Conservation (phyloP, 2,888 invertebrate species). For the Rhingia campestris region DNA sequence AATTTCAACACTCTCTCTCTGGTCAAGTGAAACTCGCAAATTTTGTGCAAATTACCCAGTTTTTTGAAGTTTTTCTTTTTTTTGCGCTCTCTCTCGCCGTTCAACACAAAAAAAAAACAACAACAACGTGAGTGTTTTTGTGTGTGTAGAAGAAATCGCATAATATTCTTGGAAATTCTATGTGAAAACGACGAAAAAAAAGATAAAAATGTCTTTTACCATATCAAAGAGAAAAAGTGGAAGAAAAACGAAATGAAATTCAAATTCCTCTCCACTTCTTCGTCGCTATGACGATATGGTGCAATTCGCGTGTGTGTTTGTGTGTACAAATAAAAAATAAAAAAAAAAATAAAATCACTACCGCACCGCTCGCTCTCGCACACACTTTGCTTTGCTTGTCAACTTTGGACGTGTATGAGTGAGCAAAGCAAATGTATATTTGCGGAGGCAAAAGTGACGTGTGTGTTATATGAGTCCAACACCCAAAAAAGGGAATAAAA, state of each 20-base stretch:
- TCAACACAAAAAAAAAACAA: background rate
- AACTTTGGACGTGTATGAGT: conserved; percentile 38
- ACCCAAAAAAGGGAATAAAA: conserved; percentile 83
- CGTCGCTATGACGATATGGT: conserved; percentile 20
- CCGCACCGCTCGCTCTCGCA: conserved; percentile 54
- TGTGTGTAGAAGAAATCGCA: conserved; percentile 22
- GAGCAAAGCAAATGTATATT: conserved; percentile 58
- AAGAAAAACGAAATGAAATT: conserved; percentile 28
- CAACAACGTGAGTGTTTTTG: conserved; percentile 50
- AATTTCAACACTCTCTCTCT: conserved; percentile 26
- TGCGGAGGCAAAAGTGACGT: conserved; percentile 70
- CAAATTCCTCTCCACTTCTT: conserved; percentile 45
- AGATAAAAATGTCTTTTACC: conserved; percentile 1
- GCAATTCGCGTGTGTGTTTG: conserved; percentile 57
- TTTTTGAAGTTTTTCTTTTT: conserved; percentile 21
- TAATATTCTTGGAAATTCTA: conserved; percentile 57
- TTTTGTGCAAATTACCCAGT: conserved; percentile 47
- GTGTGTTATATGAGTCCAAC: conserved; percentile 82
- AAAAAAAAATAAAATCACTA: conserved; percentile 18
- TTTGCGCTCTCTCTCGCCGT: conserved; percentile 8
- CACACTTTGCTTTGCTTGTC: conserved; percentile 4
- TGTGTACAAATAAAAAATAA: conserved; percentile 53
- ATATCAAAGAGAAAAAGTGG: conserved; percentile 30
- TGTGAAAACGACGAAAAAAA: conserved; percentile 43
- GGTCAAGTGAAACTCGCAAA: conserved; percentile 53